These are phyloP conservation scores for Neotragus pygmaeus DNA, from an alignment of 2,113 vertebrate genomes.

Conservation along the genomic window DNA sequence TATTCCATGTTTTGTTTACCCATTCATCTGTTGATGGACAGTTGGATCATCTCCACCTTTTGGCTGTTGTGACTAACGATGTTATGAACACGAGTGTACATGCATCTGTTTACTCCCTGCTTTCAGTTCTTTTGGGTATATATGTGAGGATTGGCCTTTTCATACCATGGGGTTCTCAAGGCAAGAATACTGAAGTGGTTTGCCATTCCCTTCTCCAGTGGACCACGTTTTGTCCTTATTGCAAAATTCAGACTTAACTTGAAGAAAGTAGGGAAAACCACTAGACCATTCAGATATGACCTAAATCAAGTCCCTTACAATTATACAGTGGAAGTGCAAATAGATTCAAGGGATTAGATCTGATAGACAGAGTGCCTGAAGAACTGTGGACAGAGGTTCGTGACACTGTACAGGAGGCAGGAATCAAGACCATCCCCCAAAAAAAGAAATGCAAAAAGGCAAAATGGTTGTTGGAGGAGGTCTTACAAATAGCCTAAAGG, in stretches of 20 bases:
- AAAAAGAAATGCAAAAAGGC: background rate
- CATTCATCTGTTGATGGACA: background rate
- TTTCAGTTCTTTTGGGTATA: background rate
- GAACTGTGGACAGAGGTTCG: background rate
- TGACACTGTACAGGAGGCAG: background rate
- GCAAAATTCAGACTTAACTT: background rate
- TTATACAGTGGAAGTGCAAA: background rate
- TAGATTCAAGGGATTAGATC: background rate
- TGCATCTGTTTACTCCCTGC: no score
- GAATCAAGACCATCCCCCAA: background rate
- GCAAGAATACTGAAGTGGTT: background rate
- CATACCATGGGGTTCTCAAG: background rate
- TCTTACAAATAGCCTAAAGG: background rate
- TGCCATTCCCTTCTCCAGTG: background rate
- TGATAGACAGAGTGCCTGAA: background rate
- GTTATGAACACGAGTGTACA: rapidly evolving
- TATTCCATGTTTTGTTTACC: background rate
- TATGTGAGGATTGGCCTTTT: background rate
- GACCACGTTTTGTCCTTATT: background rate
- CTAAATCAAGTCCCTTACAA: background rate
- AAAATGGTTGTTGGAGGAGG: background rate
- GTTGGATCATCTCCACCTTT: background rate
- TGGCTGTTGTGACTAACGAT: background rate
- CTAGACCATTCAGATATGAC: background rate
- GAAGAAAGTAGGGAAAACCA: background rate